A percentile compares a stretch with the other conserved stretches of the same genome.
Conservation (phyloP, 2,113 vertebrate genomes). For the Pachyramphus minor region DNA sequence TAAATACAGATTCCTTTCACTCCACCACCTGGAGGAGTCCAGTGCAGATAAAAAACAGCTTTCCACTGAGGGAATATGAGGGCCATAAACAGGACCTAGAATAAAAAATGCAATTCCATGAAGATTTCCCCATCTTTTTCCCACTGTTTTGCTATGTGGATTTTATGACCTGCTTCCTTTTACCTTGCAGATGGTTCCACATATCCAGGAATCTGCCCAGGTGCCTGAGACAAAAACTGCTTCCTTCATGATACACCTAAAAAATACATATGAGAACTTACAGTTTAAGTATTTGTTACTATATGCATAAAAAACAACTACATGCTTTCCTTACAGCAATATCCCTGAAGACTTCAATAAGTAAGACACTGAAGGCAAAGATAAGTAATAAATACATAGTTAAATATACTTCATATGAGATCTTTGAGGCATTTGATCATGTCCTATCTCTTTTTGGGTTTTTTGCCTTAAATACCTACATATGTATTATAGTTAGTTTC, state of each 20-base stretch:
- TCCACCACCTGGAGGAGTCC: not conserved
- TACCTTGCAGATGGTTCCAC: not conserved
- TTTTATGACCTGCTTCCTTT: not conserved
- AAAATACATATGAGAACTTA: not conserved
- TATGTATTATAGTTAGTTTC: not conserved
- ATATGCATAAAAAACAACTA: not conserved
- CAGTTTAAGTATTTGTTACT: not conserved
- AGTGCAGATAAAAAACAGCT: not conserved
- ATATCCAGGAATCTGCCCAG: not conserved
- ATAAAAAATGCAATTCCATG: not conserved
- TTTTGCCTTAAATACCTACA: not conserved
- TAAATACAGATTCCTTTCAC: not conserved
- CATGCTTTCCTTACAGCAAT: not conserved
- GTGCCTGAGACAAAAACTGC: not conserved
- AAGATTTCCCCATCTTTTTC: not conserved
- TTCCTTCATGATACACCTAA: not conserved
- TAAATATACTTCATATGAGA: not conserved
- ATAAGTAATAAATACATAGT: not conserved
- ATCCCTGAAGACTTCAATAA: not conserved
- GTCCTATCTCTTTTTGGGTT: not conserved
- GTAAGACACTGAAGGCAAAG: not conserved
- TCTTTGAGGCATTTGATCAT: not conserved
- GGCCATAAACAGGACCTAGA: not conserved
- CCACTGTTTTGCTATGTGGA: not conserved
- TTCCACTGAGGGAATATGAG: not conserved